Evolutionary conservation across 2,888 invertebrate species (phyloP), one percentile per base, ranked within the genome.

Genomic region (Hemaris fuciformis): DNA sequence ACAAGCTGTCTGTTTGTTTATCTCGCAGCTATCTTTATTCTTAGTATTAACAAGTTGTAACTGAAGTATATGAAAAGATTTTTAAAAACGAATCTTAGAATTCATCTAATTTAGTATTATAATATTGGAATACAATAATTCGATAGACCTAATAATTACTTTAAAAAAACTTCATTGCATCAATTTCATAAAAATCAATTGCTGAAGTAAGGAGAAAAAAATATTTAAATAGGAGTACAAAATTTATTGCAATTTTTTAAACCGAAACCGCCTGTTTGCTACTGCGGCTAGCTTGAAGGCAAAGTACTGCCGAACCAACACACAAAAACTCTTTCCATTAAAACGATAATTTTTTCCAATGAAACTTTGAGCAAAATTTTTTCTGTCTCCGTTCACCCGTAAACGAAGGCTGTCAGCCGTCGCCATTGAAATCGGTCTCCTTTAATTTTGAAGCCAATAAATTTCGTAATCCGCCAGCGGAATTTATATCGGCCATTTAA

Each of bases 371-470:
- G 75, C 75, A 69, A 72, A 77, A 83, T 85, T 84, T 85, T 84
- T 77, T 75, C 76, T 74, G 74, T 75, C 71, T 76, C 75, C 75
- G 76, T 78, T 83, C 83, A 65, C 75, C 86, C 84, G 84, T 86
- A 88, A 84, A 83, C 81, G 88, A 83, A 84, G 77, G 77, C 83
- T 87, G 89, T 89, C 90, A 88, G 74, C 79, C 74, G 79, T 82
- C 81, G 76, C 89, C 88, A 90, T 91, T 91, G 90, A 91, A 90
- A 88, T 89, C 91, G 91, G 91, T 85, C 87, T 86, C 89, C 79
- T 91, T 91, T 90, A 91, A 90, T 91, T 91, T 90, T 88, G 85
- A 91, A 84, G 81, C 85, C 87, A 89, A 90, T 91, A 90, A 91
- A 91, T 90, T 88, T 89, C 79, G 89, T 88, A 90, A 91, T 90